Conservation (phyloP, 2,113 vertebrate species). For the Albula glossodonta region DNA sequence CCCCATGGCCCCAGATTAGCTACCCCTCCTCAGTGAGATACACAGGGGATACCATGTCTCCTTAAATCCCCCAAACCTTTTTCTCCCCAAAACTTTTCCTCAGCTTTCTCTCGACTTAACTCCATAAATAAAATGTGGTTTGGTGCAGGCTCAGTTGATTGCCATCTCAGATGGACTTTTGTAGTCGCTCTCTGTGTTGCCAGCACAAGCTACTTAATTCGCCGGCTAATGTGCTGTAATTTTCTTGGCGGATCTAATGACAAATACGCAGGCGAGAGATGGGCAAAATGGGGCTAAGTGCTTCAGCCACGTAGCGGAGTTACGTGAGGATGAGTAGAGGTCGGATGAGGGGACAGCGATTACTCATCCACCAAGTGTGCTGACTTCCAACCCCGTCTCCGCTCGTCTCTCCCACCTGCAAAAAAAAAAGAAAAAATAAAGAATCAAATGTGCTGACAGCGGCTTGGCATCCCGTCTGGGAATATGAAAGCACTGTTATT, state of each 20-base stretch:
- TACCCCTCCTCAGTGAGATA: too few relatives aligned
- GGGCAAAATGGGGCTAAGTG: neutral
- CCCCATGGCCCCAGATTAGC: too few relatives aligned
- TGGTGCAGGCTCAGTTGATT: neutral
- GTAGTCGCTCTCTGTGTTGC: neutral
- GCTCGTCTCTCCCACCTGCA: neutral
- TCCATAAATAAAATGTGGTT: neutral
- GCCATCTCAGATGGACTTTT: neutral
- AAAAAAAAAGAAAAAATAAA: neutral
- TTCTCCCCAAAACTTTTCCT: too few relatives aligned
- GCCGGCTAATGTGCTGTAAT: conserved; percentile 20
- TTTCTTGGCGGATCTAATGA: conserved; percentile 15
- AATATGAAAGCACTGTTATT: neutral
- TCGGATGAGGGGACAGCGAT: neutral
- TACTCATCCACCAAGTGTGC: neutral
- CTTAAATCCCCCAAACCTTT: too few relatives aligned
- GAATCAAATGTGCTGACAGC: neutral
- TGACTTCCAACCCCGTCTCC: neutral
- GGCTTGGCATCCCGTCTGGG: neutral
- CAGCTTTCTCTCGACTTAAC: too few relatives aligned
- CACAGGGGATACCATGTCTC: too few relatives aligned
- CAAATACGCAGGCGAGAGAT: neutral
- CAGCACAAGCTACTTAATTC: neutral
- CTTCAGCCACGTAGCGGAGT: neutral
- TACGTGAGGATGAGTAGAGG: neutral